A percentile compares a stretch with the other conserved stretches of the same genome.
Conservation (phyloP, 2,113 vertebrate genomes). For the Paraplagusia blochii region DNA sequence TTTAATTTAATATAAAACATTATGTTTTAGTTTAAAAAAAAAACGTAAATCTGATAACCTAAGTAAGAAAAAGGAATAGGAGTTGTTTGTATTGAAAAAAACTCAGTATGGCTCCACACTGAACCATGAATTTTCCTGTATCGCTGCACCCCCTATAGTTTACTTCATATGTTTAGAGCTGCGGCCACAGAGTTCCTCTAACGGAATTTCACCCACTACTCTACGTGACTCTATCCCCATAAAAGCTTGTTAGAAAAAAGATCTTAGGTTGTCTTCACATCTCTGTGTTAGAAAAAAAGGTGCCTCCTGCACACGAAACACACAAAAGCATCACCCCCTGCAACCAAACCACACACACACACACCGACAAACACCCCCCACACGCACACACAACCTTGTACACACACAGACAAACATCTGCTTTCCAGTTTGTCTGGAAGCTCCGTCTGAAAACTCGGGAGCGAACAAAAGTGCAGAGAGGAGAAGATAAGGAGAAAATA, state of each 20-base stretch:
- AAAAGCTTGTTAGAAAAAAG: constrained; percentile 54
- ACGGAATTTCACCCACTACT: constrained; percentile 28
- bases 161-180: constrained; percentile 30
- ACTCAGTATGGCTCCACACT: too few species aligned
- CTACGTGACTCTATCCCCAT: constrained; percentile 30
- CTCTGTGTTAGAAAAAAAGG: constrained; percentile 58
- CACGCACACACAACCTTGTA: background rate
- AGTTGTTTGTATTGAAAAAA: too few species aligned
- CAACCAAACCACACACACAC: constrained; percentile 18
- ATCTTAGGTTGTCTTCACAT: constrained; percentile 64
- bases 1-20: too few species aligned
- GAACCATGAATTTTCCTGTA: too few species aligned
- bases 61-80: too few species aligned
- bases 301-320: constrained; percentile 42
- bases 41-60: too few species aligned
- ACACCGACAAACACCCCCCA: constrained; percentile 3
- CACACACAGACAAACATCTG: constrained; percentile 37
- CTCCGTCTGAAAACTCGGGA: constrained; percentile 63
- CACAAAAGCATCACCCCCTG: constrained; percentile 30
- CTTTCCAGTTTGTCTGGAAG: constrained; percentile 62
- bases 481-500: constrained; percentile 49
- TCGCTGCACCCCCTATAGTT: too few species aligned
- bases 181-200: constrained; percentile 31
- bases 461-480: constrained; percentile 53
- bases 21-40: too few species aligned